Percentiles rank a stretch among this genome's conserved stretches.
Evolutionary conservation across 2,113 vertebrate species (phyloP).

Genomic region (Hydrolagus affinis): DNA sequence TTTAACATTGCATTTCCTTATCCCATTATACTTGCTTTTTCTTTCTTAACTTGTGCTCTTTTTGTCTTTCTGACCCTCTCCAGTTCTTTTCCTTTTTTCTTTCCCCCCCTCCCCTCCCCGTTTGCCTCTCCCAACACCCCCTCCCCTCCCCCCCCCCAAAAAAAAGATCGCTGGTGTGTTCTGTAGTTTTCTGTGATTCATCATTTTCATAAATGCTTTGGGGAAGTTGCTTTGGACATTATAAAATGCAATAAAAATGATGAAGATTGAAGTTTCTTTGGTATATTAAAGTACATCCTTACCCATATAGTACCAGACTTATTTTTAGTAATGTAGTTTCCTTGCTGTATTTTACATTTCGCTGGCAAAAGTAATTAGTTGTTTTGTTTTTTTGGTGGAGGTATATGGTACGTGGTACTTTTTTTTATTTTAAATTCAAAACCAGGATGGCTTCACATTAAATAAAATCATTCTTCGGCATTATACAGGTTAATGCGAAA

Average conservation of each 20-base stretch:
- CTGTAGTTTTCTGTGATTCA: background rate
- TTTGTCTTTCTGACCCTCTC: too few species aligned
- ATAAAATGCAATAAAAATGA: constrained; percentile 20
- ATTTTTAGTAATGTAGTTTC: constrained; percentile 22
- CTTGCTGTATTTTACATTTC: constrained; percentile 16
- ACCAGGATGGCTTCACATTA: background rate
- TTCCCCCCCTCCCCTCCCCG: background rate
- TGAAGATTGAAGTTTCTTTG: background rate
- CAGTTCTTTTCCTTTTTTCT: too few species aligned
- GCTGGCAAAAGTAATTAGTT: constrained; percentile 28
- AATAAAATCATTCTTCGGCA: background rate
- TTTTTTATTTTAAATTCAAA: constrained; percentile 24
- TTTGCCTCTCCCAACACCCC: too few species aligned
- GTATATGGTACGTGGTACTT: constrained; percentile 23
- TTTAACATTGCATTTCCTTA: background rate
- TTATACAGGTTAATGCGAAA: constrained; percentile 12
- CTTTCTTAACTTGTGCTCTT: background rate
- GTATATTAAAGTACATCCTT: constrained; percentile 3
- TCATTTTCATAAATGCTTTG: constrained; percentile 19
- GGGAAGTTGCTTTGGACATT: constrained; percentile 19
- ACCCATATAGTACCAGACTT: background rate
- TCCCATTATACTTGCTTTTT: background rate
- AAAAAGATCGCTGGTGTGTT: background rate
- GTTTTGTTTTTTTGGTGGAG: constrained; percentile 25
- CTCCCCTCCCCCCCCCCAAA: background rate